Evolutionary conservation across 2,113 vertebrate genomes (phyloP), one percentile per base, ranked within the genome.

Genomic region (Zosterops pallidus): DNA sequence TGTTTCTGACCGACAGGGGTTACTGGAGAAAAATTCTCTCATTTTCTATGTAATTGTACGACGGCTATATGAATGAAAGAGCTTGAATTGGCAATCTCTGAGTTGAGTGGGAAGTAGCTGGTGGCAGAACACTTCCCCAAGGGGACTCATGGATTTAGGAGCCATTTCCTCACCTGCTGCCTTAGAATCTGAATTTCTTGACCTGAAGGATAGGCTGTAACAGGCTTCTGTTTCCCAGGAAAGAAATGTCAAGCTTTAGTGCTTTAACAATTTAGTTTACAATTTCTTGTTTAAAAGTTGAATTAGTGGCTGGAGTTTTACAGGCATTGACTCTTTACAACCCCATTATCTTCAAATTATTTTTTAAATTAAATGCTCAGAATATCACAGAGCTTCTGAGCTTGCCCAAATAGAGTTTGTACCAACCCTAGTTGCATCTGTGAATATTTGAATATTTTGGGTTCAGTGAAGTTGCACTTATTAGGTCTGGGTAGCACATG

Each of bases 401-500:
- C 6, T 33, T 63, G 33, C 37, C 28, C 42, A 70, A 57, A 70
- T 33, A 53, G 8, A 35, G 47, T 28, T 77, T 67, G 6, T 37
- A 37, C 18, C 42, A 70, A 29, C 9, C 12, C 19, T 44, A 9
- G 18, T 31, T 62, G 6, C 26, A 49, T 41, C 33, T 39, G 10
- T 28, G n/a, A 91, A 76, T 57, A 87, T 47, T 7, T 53, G 7
- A 44, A 22, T 82, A 6, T 71, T 86, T 71, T 80, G 47, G 22
- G 8, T 56, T 87, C 11, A 53, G 18, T 72, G 59, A 85, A 89
- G 63, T 39, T 18, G 2, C 23, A 11, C 11, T 69, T 65, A 26
- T 0, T 77, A 35, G 8, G 26, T 56, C 41, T 69, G 41, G 20
- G 13, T 64, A 47, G 15, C 22, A 53, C 0, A 0, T 24, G 26